A percentile compares a stretch with the other conserved stretches of the same genome.
Evolutionary conservation across 2,888 invertebrate species (phyloP).

Genomic region (Caenorhabditis sp.): DNA sequence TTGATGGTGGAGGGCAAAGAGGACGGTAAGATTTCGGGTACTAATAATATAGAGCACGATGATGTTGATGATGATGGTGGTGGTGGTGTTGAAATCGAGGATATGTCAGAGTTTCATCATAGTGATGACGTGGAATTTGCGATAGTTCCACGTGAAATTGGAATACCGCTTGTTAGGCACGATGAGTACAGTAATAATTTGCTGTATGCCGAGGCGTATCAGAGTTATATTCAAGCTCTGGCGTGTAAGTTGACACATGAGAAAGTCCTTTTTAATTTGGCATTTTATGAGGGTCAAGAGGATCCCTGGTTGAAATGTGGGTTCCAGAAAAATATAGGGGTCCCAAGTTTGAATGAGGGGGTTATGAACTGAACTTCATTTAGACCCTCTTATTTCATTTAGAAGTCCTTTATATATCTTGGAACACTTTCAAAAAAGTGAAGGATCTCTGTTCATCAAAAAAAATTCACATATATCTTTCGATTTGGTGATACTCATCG

Average conservation of each 20-base stretch:
- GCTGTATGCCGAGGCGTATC: conserved; percentile 56
- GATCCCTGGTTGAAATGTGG: too few species aligned
- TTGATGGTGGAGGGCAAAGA: conserved; percentile 20
- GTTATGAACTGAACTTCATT: too few species aligned
- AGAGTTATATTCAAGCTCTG: conserved; percentile 64
- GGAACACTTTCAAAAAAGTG: too few species aligned
- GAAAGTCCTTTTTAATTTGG: too few species aligned
- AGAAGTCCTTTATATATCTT: too few species aligned
- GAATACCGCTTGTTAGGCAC: conserved; percentile 37
- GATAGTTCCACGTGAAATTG: not conserved
- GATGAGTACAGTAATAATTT: conserved; percentile 35
- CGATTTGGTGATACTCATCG: too few species aligned
- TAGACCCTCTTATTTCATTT: too few species aligned
- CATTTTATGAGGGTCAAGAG: too few species aligned
- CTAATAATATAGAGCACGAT: conserved; percentile 22
- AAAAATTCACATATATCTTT: too few species aligned
- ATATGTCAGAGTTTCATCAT: not conserved
- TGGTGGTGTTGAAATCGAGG: conserved; percentile 4
- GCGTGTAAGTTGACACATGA: conserved; percentile 68
- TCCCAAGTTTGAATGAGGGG: too few species aligned
- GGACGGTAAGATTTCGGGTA: conserved; percentile 40
- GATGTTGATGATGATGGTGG: conserved; percentile 9
- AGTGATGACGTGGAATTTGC: conserved; percentile 2
- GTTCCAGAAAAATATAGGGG: too few species aligned
- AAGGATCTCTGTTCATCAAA: too few species aligned